Base-by-base conservation (phyloP, 2,797 vertebrate genomes). In the Oreonectes daqikongensis region DNA sequence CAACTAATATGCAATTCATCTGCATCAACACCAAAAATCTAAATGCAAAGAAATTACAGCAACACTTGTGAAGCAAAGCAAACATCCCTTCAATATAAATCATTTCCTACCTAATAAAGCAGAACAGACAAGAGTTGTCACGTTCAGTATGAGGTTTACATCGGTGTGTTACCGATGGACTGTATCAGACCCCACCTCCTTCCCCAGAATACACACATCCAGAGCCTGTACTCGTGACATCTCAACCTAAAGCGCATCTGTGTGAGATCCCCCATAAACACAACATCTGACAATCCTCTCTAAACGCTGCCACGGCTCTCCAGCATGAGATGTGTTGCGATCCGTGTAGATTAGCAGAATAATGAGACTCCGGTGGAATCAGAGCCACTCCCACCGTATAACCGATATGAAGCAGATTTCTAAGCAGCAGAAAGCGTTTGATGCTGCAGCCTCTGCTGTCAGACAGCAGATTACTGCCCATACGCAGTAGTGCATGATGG, bases 401-500 rank as follows among this genome's bases (percentile, higher is more conserved):
- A 35, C 72, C 1, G 44, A 72, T 53, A 15, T 88, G 63, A 79
- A 85, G 69, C 87, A 79, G 71, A 63, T 86, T 80, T 46, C 82
- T 78, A 75, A 69, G 81, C 20, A 83, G 77, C 61, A 72, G 20
- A 83, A 46, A 64, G 82, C 85, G 84, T 40, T 69, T 88, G 60
- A 70, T 84, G 82, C 81, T 82, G 84, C 86, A 88, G 87, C 86
- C 77, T 84, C 85, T 87, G 88, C 89, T 88, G 71, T 64, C 71
- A 55, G 63, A 71, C 30, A 66, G 59, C 78, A 48, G 59, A 75
- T 61, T 38, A 79, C 77, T 77, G 73, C 76, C 79, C 70, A 42
- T 81, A 70, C 44, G 38, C 63, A 80, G 79, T 71, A 53, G 15
- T 72, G 84, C 74, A 85, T 80, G 38, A 48, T 94, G 93, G 93